phyloP scores from a whole-genome alignment of 2,113 vertebrate species.

The Syngnathus floridae region DNA sequence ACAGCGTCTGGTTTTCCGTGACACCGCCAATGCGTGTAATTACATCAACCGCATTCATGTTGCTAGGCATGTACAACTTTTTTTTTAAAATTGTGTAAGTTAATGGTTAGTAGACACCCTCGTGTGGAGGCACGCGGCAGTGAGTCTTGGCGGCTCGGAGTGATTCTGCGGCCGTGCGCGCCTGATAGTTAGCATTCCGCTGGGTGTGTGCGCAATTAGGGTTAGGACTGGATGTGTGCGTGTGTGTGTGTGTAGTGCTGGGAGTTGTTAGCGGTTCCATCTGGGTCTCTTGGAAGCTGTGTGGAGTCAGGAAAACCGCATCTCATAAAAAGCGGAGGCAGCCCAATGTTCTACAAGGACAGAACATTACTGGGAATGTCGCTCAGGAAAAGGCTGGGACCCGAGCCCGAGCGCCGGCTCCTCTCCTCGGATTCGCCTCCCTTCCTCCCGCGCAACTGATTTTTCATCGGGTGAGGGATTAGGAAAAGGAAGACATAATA shows the following conservation, averaged over 20 bases:
- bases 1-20: conserved; percentile 18
- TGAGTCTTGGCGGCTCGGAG: conserved; percentile 35
- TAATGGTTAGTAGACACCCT: conserved; percentile 30
- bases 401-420: conserved; percentile 48
- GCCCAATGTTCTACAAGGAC: conserved; percentile 99
- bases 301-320: conserved; percentile 98
- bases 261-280: conserved; percentile 86
- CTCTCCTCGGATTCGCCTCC: conserved; percentile 41
- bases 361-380: conserved; percentile 99
- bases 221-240: conserved; percentile 49
- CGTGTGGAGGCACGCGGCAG: conserved; percentile 34
- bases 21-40: conserved; percentile 63
- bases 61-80: conserved; percentile 55
- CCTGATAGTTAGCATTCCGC: conserved; percentile 62
- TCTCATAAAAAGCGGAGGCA: conserved; percentile 97
- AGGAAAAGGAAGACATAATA: conserved; percentile 58
- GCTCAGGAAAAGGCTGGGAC: conserved; percentile 83
- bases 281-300: conserved; percentile 91
- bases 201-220: conserved; percentile 62
- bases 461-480: conserved; percentile 59
- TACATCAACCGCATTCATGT: conserved; percentile 61
- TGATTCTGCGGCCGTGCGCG: conserved; percentile 47
- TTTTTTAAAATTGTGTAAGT: conserved; percentile 1
- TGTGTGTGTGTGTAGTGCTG: conserved; percentile 39
- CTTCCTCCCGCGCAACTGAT: conserved; percentile 36